Percentiles rank a stretch among this genome's conserved stretches.
Conservation (phyloP, 2,888 invertebrate species). For the Caenorhabditis sp. region DNA sequence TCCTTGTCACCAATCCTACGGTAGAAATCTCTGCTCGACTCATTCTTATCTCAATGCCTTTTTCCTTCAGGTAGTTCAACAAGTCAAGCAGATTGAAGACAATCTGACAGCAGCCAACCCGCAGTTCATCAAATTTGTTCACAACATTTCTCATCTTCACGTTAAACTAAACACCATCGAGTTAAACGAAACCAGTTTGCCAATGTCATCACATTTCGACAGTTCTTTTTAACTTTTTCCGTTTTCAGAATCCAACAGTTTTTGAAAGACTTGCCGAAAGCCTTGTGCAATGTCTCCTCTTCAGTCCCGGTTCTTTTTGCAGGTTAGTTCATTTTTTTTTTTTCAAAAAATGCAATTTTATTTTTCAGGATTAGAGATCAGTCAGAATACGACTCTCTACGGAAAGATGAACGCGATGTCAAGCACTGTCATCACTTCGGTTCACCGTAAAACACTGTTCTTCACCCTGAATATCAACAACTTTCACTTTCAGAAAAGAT, state of each 20-base stretch:
- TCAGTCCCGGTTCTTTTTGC: constrained; percentile 49
- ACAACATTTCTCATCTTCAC: constrained; percentile 43
- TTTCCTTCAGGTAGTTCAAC: constrained; percentile 55
- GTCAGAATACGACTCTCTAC: constrained; percentile 47
- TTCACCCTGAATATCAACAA: neutral
- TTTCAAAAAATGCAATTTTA: too few species aligned
- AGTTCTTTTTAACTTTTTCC: neutral
- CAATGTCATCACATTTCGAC: constrained; percentile 9
- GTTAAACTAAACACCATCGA: constrained; percentile 34
- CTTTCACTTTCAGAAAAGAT: constrained; percentile 51
- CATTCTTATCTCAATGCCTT: too few species aligned
- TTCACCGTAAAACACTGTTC: constrained; percentile 35
- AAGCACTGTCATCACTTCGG: constrained; percentile 47
- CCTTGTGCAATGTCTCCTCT: constrained; percentile 52
- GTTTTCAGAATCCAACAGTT: constrained; percentile 39
- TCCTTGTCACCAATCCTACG: constrained; percentile 56
- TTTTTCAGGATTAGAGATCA: constrained; percentile 37
- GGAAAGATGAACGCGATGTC: constrained; percentile 60
- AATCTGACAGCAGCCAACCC: constrained; percentile 40
- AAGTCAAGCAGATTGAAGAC: constrained; percentile 47
- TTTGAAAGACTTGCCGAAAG: constrained; percentile 47
- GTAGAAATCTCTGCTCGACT: neutral
- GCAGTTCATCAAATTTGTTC: constrained; percentile 52
- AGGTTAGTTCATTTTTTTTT: neutral
- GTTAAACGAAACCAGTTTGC: constrained; percentile 29